These are phyloP conservation scores for Nipponia nippon DNA, from an alignment of 2,113 vertebrate genomes.

Conservation along the genomic window DNA sequence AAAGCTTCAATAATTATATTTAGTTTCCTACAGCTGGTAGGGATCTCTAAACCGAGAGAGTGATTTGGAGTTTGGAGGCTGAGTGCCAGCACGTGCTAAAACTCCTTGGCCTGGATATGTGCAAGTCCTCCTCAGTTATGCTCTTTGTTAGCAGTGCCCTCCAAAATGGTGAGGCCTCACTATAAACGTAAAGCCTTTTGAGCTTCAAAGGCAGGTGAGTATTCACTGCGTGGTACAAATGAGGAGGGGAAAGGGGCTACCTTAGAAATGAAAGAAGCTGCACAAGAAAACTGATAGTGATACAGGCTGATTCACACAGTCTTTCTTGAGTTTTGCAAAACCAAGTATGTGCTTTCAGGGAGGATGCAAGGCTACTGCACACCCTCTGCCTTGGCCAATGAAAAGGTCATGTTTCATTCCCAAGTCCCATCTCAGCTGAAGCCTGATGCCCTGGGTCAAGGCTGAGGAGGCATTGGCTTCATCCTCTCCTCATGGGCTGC, in stretches of 20 bases:
- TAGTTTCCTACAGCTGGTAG: not conserved
- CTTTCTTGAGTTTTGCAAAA: not conserved
- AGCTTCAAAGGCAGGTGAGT: not conserved
- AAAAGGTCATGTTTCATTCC: not conserved
- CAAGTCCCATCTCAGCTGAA: not conserved
- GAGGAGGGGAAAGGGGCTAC: not conserved
- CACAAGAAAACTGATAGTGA: not conserved
- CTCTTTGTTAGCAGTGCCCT: not conserved
- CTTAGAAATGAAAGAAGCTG: not conserved
- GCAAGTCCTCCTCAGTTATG: not conserved
- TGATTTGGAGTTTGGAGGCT: not conserved
- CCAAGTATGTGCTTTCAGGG: not conserved
- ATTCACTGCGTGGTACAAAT: not conserved
- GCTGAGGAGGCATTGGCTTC: not conserved
- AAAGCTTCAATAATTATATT: not conserved
- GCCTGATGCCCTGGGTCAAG: not conserved
- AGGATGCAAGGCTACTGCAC: not conserved
- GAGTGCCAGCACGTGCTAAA: not conserved
- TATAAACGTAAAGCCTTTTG: not conserved
- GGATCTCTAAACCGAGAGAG: not conserved
- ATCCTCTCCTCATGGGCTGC: not conserved
- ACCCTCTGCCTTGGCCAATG: not conserved
- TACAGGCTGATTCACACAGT: not conserved
- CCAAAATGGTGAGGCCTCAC: not conserved
- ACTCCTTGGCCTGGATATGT: not conserved